Conservation (phyloP, 2,797 vertebrate species). For the Psittacula echo region DNA sequence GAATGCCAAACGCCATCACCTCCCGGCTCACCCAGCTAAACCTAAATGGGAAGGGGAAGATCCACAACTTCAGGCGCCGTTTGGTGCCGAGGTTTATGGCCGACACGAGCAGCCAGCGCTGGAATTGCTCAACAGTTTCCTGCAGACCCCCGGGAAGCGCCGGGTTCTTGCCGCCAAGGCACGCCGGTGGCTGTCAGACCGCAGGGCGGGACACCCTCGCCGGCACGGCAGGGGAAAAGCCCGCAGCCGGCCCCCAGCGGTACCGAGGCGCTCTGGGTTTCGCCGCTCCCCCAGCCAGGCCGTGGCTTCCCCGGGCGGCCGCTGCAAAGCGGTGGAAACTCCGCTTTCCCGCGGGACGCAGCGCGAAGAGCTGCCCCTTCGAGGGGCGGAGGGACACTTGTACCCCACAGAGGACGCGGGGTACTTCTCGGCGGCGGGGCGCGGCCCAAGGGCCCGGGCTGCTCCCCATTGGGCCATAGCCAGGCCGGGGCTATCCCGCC, state of each 20-base stretch:
- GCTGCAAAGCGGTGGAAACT: not conserved
- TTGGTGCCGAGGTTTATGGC: fast-evolving
- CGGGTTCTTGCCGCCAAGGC: fast-evolving
- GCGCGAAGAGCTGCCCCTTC: not conserved
- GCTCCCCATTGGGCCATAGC: not conserved
- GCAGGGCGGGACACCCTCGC: not conserved
- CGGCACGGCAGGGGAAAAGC: not conserved
- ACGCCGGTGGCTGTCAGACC: fast-evolving
- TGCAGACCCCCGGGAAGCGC: not conserved
- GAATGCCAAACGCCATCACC: not conserved
- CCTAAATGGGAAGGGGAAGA: not conserved
- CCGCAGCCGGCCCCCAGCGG: not conserved
- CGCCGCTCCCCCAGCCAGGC: not conserved
- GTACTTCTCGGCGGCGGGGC: too few species aligned
- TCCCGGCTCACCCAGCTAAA: not conserved
- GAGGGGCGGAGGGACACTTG: too few species aligned
- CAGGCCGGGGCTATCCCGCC: not conserved
- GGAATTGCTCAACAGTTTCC: not conserved
- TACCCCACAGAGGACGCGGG: too few species aligned
- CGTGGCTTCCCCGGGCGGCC: not conserved
- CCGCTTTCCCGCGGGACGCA: too few species aligned
- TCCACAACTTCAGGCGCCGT: not conserved
- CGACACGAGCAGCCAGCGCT: not conserved
- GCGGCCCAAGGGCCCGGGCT: not conserved
- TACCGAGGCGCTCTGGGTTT: too few species aligned